Base-by-base conservation (phyloP, 2,888 invertebrate species). In the Aquatica leii region DNA sequence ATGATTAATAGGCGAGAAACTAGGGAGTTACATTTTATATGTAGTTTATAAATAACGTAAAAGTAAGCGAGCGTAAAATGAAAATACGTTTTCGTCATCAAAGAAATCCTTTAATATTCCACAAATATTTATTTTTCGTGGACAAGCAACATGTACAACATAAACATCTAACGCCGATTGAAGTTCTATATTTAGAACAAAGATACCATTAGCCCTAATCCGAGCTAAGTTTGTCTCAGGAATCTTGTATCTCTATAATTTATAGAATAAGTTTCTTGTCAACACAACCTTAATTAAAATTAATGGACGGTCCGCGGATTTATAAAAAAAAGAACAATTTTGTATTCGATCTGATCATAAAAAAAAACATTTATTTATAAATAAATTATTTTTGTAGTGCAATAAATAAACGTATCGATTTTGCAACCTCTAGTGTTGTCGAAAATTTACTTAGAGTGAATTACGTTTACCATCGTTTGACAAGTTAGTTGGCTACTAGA, bases 401-500 rank as follows among this genome's bases (percentile, higher is more conserved):
- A n/a, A n/a, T n/a, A n/a, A n/a, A n/a, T n/a, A n/a, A n/a, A n/a
- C n/a, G n/a, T n/a, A n/a, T n/a, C n/a, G n/a, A n/a, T n/a, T n/a
- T n/a, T n/a, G n/a, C n/a, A n/a, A n/a, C n/a, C n/a, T n/a, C n/a
- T n/a, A n/a, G n/a, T n/a, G n/a, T n/a, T n/a, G n/a, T 24, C 24
- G 24, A 24, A 24, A 24, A 24, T 24, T 24, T 24, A 24, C 24
- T 24, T 73, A 71, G 74, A 71, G 70, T 66, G 73, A 67, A 70
- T 49, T 58, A 62, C 67, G 69, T 71, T 73, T 71, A 71, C 74
- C 71, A 72, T 70, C 70, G 70, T 71, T 72, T 73, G 76, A 76
- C 76, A 75, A 74, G 68, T 72, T 66, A 74, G 74, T 72, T 66
- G 74, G 74, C 72, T 71, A 74, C 69, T 73, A 72, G 62, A 70